Conservation (phyloP, 1,140 invertebrate species). For the Drosophila takahashii region DNA sequence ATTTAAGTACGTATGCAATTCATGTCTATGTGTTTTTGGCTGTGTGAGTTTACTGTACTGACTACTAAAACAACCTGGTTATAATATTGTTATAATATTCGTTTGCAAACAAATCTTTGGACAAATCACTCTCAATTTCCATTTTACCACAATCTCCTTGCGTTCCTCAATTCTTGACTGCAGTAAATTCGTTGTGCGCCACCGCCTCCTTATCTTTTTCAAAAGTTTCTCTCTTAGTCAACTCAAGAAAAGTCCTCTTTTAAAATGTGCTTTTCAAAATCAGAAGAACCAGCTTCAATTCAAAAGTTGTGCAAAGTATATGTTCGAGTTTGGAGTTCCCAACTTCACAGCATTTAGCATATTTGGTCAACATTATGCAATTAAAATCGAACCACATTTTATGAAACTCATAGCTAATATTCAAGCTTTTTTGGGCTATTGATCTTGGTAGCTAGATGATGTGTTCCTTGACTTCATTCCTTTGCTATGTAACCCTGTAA, state of each 20-base stretch:
- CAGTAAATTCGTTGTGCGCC: conserved; percentile 50
- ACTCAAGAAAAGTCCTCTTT: background rate
- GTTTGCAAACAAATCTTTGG: conserved; percentile 29
- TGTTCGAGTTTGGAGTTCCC: background rate
- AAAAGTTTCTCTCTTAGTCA: background rate
- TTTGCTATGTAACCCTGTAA: too few relatives aligned
- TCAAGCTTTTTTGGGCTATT: too few relatives aligned
- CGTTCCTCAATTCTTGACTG: background rate
- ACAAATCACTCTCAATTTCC: conserved; percentile 22
- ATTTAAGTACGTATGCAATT: conserved; percentile 61
- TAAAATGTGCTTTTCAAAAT: background rate
- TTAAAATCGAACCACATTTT: background rate
- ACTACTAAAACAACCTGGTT: conserved; percentile 69
- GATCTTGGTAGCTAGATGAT: too few relatives aligned
- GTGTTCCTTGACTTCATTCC: too few relatives aligned
- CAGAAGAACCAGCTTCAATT: background rate
- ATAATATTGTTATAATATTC: conserved; percentile 46
- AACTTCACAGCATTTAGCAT: background rate
- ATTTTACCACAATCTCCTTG: conserved; percentile 18
- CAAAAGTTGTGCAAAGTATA: background rate
- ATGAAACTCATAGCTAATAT: background rate
- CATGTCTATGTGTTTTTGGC: conserved; percentile 31
- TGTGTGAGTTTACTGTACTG: conserved; percentile 18
- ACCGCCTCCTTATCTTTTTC: background rate
- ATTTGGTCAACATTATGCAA: background rate